Base-by-base conservation (phyloP, 1,140 invertebrate species). In the Lethocerus indicus region DNA sequence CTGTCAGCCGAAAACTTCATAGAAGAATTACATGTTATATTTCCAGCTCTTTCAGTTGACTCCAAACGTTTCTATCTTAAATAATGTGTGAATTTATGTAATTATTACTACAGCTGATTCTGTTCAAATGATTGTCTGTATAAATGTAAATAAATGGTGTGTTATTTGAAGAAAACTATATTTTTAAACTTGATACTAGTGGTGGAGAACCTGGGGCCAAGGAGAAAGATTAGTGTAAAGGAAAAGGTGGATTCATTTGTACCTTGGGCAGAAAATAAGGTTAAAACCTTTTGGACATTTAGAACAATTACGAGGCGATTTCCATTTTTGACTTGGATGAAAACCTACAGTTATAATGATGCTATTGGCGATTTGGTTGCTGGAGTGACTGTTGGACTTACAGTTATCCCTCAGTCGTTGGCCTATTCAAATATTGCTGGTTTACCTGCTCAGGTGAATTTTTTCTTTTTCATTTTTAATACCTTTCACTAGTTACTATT, bases 371-470 rank as follows among this genome's bases (percentile, higher is more conserved):
- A 88, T 66, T 59, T 85, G n/a, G 76, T 88, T 40, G 87, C 87
- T 1, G 88, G 88, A 23, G 64, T 86, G 26, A 85, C 87, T 1
- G 86, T 91, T 3, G 88, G 86, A 0, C 69, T 92, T 12, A 92
- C 87, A 3, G 79, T 84, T 3, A 83, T 85, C 52, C 81, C 81
- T 9, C 81, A 84, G 60, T 80, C 79, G 14, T 63, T 91, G 45
- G 87, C 87, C 3, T 92, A 91, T 63, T 76, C 87, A 9, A 79
- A 76, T 55, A 79, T 92, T 44, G 87, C 86, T 9, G 83, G 82
- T 24, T 64, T 90, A 51, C 81, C 81, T 20, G 67, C 79, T 1
- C 69, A 83, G 67, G 76, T 80, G 55, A 60, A 23, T 23, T n/a
- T 13, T 28, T 21, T 42, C 4, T 42, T 21, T 42, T 42, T 42